These are phyloP conservation scores for Ammospiza maritima DNA, from an alignment of 2,797 vertebrate species.

Conservation along the genomic window DNA sequence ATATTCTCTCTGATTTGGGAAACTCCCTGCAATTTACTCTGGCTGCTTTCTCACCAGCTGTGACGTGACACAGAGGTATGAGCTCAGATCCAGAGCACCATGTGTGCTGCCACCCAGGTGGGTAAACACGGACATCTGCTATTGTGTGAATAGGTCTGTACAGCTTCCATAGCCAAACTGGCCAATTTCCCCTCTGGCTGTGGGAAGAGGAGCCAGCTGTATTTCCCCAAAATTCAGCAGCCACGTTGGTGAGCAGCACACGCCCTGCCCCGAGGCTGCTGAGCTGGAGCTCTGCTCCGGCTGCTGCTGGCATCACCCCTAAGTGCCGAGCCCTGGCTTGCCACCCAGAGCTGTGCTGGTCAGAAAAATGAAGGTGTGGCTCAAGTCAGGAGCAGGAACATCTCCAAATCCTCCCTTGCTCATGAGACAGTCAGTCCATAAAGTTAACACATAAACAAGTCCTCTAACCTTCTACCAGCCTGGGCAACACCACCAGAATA, in stretches of 20 bases:
- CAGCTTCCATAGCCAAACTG: not conserved
- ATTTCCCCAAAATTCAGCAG: not conserved
- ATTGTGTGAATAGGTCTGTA: rapidly evolving
- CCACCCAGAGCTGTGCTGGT: rapidly evolving
- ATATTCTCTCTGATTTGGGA: not conserved
- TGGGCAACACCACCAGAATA: not conserved
- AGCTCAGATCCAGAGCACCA: not conserved
- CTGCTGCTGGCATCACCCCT: not conserved
- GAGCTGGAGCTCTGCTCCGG: not conserved
- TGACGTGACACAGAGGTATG: not conserved
- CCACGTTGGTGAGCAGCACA: not conserved
- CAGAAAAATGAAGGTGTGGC: not conserved
- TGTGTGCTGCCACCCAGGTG: not conserved
- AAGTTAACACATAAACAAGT: not conserved
- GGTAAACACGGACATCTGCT: rapidly evolving
- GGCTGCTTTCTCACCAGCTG: not conserved
- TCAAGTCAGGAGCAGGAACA: not conserved
- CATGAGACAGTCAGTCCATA: rapidly evolving
- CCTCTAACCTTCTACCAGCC: not conserved
- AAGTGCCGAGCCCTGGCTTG: not conserved
- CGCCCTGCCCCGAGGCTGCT: rapidly evolving
- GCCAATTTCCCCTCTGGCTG: rapidly evolving
- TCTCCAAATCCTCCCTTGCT: not conserved
- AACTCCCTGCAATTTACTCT: not conserved
- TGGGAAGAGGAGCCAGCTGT: not conserved